A percentile compares a stretch with the other conserved stretches of the same genome.
These are phyloP conservation scores for Bradypodion pumilum DNA, from an alignment of 2,797 vertebrate species.

Conservation along the genomic window DNA sequence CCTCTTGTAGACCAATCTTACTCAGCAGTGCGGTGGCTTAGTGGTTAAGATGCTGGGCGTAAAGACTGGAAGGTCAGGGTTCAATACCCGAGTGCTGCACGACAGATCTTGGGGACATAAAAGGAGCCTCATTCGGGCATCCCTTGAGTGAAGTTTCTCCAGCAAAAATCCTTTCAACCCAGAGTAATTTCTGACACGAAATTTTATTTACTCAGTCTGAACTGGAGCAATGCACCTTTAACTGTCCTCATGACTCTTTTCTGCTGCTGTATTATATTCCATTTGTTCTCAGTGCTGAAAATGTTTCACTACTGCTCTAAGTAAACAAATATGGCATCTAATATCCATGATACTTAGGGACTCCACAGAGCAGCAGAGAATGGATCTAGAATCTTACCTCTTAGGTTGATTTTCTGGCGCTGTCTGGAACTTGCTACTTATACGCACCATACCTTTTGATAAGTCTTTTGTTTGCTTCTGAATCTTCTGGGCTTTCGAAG, in stretches of 20 bases:
- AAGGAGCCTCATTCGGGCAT: no score
- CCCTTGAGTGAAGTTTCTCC: no score
- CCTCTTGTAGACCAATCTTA: background rate
- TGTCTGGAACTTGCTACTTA: conserved; percentile 71
- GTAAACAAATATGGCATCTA: background rate
- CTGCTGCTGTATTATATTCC: background rate
- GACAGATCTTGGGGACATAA: no score
- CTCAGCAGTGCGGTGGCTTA: no score
- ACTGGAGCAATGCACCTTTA: background rate
- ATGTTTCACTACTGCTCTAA: background rate
- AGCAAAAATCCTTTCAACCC: no score
- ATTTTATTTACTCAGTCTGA: no score
- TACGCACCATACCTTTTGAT: conserved; percentile 56
- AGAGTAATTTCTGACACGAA: no score
- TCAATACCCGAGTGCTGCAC: no score
- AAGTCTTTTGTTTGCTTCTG: conserved; percentile 40
- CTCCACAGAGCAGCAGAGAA: background rate
- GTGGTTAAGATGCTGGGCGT: no score
- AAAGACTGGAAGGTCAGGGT: no score
- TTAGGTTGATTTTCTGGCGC: conserved; percentile 59
- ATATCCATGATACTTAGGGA: background rate
- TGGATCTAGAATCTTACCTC: conserved; percentile 72
- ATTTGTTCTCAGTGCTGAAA: background rate
- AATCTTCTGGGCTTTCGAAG: conserved; percentile 54
- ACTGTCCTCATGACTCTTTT: background rate